Evolutionary conservation across 1,140 invertebrate species (phyloP).

Genomic region (Pseudoatta argentina): DNA sequence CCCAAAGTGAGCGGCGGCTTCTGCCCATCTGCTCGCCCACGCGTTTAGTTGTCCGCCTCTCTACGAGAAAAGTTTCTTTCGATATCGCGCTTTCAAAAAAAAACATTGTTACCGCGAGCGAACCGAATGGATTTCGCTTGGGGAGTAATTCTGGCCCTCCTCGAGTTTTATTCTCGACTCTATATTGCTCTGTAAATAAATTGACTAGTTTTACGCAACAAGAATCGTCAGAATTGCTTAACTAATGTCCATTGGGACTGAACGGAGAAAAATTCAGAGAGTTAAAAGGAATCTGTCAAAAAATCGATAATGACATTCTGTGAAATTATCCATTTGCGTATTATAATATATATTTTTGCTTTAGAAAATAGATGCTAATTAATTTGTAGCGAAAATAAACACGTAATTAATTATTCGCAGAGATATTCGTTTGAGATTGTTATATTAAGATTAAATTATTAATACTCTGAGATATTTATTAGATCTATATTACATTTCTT

Average conservation of each 20-base stretch:
- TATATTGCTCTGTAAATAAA: slow-evolving; percentile 35
- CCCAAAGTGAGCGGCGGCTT: slow-evolving; percentile 26
- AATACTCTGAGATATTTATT: too few species aligned
- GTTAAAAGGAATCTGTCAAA: slow-evolving; percentile 23
- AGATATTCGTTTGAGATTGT: too few species aligned
- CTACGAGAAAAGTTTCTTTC: slow-evolving; percentile 63
- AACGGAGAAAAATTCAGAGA: slow-evolving; percentile 1
- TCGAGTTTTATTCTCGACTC: slow-evolving; percentile 50
- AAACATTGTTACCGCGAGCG: slow-evolving; percentile 58
- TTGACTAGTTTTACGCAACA: slow-evolving; percentile 57
- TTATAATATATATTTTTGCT: not conserved
- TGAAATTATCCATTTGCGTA: not conserved
- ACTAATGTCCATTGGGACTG: slow-evolving; percentile 40
- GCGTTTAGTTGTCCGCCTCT: slow-evolving; percentile 29
- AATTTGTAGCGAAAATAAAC: not conserved
- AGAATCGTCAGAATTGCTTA: slow-evolving; percentile 40
- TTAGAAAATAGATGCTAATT: not conserved
- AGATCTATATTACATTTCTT: too few species aligned
- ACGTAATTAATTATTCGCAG: not conserved
- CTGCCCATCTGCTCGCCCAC: slow-evolving; percentile 52
- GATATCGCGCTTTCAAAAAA: slow-evolving; percentile 47
- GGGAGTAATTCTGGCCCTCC: slow-evolving; percentile 73
- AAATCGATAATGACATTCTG: not conserved
- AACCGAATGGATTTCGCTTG: slow-evolving; percentile 65
- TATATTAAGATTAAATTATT: too few species aligned